These are phyloP conservation scores for Equus quagga DNA, from an alignment of 2,113 vertebrate species.

Conservation along the genomic window DNA sequence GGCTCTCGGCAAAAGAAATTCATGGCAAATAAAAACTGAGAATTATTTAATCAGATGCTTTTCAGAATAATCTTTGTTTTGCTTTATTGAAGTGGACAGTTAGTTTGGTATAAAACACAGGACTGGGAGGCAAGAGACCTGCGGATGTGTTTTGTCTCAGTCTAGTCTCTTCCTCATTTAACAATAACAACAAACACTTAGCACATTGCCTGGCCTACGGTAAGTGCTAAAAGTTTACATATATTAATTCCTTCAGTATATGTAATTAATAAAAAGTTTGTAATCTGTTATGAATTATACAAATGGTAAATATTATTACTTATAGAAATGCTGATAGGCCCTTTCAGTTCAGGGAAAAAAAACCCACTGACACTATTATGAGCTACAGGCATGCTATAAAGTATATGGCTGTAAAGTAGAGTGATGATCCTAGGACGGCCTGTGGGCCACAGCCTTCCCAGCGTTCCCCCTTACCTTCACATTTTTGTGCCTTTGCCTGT, in stretches of 20 bases:
- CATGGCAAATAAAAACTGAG: conserved; percentile 77
- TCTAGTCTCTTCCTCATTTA: conserved; percentile 49
- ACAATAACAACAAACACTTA: background rate
- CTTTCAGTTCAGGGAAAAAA: background rate
- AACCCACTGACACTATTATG: background rate
- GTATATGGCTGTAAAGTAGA: background rate
- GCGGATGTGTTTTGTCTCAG: background rate
- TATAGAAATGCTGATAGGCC: background rate
- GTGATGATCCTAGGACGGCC: background rate
- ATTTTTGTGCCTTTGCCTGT: background rate
- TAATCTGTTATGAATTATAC: conserved; percentile 40
- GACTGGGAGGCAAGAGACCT: background rate
- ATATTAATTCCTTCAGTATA: conserved; percentile 15
- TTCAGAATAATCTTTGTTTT: conserved; percentile 83
- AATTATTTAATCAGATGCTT: conserved; percentile 79
- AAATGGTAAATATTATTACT: conserved; percentile 41
- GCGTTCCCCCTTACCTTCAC: background rate
- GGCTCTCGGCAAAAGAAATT: conserved; percentile 68
- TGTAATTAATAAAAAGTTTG: conserved; percentile 53
- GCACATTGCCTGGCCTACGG: background rate
- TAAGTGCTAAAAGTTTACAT: conserved; percentile 25
- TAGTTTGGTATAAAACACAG: conserved; percentile 21
- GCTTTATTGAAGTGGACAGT: conserved; percentile 9
- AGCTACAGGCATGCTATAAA: background rate
- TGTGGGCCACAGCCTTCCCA: background rate